Evolutionary conservation across 1,140 invertebrate genomes (phyloP), one percentile per base, ranked within the genome.

Genomic region (Papilio helenus): DNA sequence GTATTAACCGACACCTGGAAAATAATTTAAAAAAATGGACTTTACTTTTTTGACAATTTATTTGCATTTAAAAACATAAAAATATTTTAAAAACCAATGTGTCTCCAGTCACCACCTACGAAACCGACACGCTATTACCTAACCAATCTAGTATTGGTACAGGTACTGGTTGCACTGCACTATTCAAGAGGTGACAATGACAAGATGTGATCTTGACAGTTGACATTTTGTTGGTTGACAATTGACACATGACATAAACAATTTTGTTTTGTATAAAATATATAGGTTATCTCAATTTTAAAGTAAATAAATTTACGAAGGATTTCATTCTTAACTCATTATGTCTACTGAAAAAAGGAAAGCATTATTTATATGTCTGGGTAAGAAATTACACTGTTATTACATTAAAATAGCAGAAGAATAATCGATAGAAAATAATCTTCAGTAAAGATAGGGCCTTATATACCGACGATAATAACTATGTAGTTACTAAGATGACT

Each of bases 311-410:
- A 29, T 7, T 68, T 68, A 29, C 23, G 12, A 34, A 2, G 26
- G 20, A 61, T 61, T 26, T 14, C 26, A 29, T 65, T 29, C 8
- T 65, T 65, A 16, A 10, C 12, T 29, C 14, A 79, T 73, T 29
- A 91, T 91, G 90, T 80, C 86, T 8, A 76, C 65, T 12, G 68
- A 84, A 46, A 94, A 93, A 86, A 93, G 91, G 82, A 95, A 93
- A 84, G 94, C 90, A 14, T 83, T 95, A 18, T 95, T 95, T 79
- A 92, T 95, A 80, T 95, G 94, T 79, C 80, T 95, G 2, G 94
- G 94, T 95, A 89, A 83, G 83, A 83, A 23, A 34, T n/a, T 0
- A 29, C 12, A 26, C 68, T 12, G 39, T 51, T 61, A 42, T 72
- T 39, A 12, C 79, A 10, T 18, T 18, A 49, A 49, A 49, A 49